Evolutionary conservation across 2,888 invertebrate species (phyloP).

Genomic region (Dasypolia templi): DNA sequence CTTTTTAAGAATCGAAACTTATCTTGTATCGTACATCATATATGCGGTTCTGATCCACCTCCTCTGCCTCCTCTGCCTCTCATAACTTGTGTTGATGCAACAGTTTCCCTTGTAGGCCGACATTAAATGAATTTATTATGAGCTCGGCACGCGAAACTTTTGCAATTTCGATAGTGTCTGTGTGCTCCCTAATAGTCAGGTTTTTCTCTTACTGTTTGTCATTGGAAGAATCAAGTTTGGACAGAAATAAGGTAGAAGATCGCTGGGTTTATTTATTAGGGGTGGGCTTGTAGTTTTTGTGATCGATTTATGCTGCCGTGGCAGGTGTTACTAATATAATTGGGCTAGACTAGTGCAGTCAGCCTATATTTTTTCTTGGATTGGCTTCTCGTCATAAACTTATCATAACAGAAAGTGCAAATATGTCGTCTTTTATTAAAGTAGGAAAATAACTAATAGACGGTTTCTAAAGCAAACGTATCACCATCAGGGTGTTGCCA

Average conservation of each 20-base stretch:
- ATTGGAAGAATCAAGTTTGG: slow-evolving; percentile 24
- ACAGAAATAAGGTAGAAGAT: slow-evolving; percentile 2
- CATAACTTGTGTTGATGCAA: slow-evolving; percentile 57
- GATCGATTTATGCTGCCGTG: not conserved
- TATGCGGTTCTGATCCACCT: slow-evolving; percentile 5
- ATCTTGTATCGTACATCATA: not conserved
- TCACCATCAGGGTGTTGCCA: slow-evolving; percentile 20
- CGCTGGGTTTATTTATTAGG: slow-evolving; percentile 3
- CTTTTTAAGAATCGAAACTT: not conserved
- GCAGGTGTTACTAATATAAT: not conserved
- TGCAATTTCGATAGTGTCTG: slow-evolving; percentile 75
- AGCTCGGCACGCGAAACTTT: slow-evolving; percentile 74
- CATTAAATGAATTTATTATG: slow-evolving; percentile 84
- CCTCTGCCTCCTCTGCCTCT: slow-evolving; percentile 41
- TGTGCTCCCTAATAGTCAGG: slow-evolving; percentile 43
- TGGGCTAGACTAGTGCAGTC: not conserved
- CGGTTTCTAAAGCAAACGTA: not conserved
- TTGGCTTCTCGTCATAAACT: not conserved
- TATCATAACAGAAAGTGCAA: not conserved
- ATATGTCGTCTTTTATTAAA: not conserved
- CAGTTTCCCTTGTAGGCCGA: slow-evolving; percentile 64
- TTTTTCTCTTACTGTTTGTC: slow-evolving; percentile 48
- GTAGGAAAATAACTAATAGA: slow-evolving; percentile 3
- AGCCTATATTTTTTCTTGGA: not conserved
- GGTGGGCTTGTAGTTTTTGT: not conserved